A percentile compares a stretch with the other conserved stretches of the same genome.
Evolutionary conservation across 2,888 invertebrate genomes (phyloP).

Genomic region (Pseudeuparius sepicola): DNA sequence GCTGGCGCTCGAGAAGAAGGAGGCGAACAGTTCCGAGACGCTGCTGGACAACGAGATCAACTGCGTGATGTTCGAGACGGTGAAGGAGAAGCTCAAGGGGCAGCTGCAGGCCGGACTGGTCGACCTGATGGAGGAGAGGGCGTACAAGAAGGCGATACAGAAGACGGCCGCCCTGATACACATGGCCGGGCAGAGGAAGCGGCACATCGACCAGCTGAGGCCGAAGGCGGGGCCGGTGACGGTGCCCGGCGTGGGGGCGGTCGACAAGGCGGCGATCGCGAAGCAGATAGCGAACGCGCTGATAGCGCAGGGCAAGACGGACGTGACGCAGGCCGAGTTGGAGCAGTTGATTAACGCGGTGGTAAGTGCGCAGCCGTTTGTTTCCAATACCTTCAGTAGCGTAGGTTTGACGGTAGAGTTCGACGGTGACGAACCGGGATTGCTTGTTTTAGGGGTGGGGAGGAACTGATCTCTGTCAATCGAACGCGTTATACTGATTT

Average conservation of each 20-base stretch:
- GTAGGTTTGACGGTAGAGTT: too few relatives aligned
- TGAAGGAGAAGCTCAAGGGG: constrained; percentile 68
- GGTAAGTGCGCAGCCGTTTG: constrained; percentile 42
- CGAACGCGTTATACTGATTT: too few relatives aligned
- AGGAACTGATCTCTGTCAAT: too few relatives aligned
- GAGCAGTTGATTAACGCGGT: constrained; percentile 73
- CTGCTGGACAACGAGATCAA: constrained; percentile 62
- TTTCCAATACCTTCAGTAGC: too few relatives aligned
- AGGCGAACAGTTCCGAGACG: constrained; percentile 65
- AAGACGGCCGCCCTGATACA: constrained; percentile 67
- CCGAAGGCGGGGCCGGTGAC: constrained; percentile 40
- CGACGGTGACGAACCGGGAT: too few relatives aligned
- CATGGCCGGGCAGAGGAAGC: constrained; percentile 47
- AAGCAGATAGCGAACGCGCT: constrained; percentile 72
- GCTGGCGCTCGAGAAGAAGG: constrained; percentile 61
- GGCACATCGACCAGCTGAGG: constrained; percentile 31
- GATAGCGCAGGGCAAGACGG: constrained; percentile 68
- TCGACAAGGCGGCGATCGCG: constrained; percentile 71
- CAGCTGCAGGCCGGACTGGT: constrained; percentile 37
- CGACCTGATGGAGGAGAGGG: constrained; percentile 51
- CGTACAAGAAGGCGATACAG: constrained; percentile 64
- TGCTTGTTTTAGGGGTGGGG: too few relatives aligned
- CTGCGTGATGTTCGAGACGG: constrained; percentile 70
- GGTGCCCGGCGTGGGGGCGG: constrained; percentile 60
- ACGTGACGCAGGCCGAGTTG: constrained; percentile 68